Conservation (phyloP, 1,140 invertebrate genomes). For the Frieseomelitta varia region DNA sequence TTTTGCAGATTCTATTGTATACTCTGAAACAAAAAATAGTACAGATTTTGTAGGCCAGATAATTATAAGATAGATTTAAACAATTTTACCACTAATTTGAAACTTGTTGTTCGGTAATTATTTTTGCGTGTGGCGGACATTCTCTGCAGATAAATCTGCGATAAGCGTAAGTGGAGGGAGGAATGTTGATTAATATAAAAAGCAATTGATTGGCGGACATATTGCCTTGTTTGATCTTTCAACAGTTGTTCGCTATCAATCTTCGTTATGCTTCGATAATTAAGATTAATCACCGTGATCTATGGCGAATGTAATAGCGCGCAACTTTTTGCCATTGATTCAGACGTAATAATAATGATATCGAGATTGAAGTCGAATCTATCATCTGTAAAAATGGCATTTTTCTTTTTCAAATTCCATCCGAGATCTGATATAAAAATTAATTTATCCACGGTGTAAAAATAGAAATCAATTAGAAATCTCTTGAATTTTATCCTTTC, state of each 20-base stretch:
- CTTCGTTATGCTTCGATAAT: constrained; percentile 48
- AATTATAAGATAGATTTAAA: no score
- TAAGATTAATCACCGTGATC: constrained; percentile 49
- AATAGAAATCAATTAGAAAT: no score
- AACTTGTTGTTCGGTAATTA: background rate
- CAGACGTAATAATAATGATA: constrained; percentile 27
- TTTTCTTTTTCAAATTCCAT: background rate
- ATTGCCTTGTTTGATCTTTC: constrained; percentile 42
- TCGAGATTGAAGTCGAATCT: constrained; percentile 21
- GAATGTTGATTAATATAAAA: constrained; percentile 38
- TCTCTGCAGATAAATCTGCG: background rate
- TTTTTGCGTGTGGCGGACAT: background rate
- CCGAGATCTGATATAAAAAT: background rate
- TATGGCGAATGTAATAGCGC: background rate
- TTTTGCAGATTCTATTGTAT: no score
- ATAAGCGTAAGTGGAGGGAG: background rate
- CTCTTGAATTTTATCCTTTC: background rate
- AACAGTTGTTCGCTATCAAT: constrained; percentile 38
- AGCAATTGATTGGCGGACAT: constrained; percentile 8
- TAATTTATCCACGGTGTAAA: background rate
- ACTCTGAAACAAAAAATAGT: no score
- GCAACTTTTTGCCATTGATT: constrained; percentile 3
- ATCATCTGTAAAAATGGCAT: background rate
- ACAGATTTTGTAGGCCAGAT: background rate
- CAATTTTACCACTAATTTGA: no score